Percentiles rank a stretch among this genome's conserved stretches.
Conservation (phyloP, 1,140 invertebrate genomes). For the Drosophila simulans region DNA sequence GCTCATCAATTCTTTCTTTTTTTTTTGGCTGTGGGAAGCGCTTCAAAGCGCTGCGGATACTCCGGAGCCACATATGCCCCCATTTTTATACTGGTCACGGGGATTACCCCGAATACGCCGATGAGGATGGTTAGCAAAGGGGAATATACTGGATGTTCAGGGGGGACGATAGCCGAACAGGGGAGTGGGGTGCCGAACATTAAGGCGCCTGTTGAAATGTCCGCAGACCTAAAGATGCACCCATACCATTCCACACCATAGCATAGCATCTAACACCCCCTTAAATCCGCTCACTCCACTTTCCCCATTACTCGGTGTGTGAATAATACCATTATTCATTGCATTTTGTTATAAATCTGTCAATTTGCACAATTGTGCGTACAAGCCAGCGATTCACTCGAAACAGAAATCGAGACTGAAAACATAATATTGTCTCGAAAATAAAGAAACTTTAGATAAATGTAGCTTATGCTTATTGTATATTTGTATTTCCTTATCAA, state of each 20-base stretch:
- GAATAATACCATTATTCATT: constrained; percentile 77
- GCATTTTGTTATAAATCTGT: constrained; percentile 82
- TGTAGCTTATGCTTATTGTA: too few relatives aligned
- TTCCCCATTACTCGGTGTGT: constrained; percentile 12
- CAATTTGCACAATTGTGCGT: constrained; percentile 82
- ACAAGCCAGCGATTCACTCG: constrained; percentile 39
- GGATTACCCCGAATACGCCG: constrained; percentile 44
- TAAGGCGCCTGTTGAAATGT: constrained; percentile 69
- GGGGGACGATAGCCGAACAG: too few relatives aligned
- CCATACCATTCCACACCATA: constrained; percentile 5
- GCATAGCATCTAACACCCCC: constrained; percentile 11
- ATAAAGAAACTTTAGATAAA: too few relatives aligned
- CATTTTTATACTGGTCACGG: constrained; percentile 65
- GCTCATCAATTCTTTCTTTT: constrained; percentile 35
- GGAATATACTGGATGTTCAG: background rate
- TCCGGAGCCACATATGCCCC: constrained; percentile 55
- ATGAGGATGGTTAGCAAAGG: background rate
- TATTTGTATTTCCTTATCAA: too few relatives aligned
- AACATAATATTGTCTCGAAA: background rate
- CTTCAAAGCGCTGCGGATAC: constrained; percentile 6
- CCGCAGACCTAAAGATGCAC: constrained; percentile 54
- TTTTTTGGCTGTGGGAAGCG: constrained; percentile 15
- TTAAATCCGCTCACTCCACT: background rate
- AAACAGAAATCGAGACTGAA: background rate
- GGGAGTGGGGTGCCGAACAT: constrained; percentile 32